Evolutionary conservation across 2,797 vertebrate genomes (phyloP).

Genomic region (Cercopithecus diana): DNA sequence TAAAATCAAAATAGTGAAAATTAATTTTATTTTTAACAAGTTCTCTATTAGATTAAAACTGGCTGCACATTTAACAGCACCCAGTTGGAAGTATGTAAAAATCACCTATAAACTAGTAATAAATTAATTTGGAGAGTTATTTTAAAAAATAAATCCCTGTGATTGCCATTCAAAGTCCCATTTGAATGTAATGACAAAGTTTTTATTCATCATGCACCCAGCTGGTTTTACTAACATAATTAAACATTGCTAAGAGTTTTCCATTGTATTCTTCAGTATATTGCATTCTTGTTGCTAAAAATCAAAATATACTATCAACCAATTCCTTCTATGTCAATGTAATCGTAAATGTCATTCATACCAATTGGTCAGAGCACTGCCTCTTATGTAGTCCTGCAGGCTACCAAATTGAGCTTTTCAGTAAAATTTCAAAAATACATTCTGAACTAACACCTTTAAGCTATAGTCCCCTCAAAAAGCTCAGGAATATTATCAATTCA

Average conservation of each 20-base stretch:
- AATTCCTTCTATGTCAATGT: constrained; percentile 81
- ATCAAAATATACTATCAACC: constrained; percentile 79
- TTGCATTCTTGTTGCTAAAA: constrained; percentile 80
- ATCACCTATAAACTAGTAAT: constrained; percentile 29
- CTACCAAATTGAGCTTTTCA: constrained; percentile 83
- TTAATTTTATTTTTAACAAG: constrained; percentile 70
- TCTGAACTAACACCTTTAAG: constrained; percentile 79
- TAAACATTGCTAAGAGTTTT: constrained; percentile 69
- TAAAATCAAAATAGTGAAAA: constrained; percentile 55
- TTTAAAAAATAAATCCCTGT: constrained; percentile 71
- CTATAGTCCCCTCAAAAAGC: constrained; percentile 73
- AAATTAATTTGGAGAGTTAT: constrained; percentile 46
- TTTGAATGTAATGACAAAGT: constrained; percentile 63
- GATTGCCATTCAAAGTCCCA: constrained; percentile 70
- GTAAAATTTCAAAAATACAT: constrained; percentile 76
- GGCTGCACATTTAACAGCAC: constrained; percentile 73
- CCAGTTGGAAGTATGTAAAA: constrained; percentile 66
- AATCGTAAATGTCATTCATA: constrained; percentile 81
- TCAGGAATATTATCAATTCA: constrained; percentile 80
- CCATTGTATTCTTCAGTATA: constrained; percentile 77
- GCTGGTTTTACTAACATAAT: constrained; percentile 74
- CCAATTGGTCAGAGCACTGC: constrained; percentile 79
- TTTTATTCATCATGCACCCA: constrained; percentile 76
- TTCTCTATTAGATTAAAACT: constrained; percentile 64
- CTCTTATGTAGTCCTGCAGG: constrained; percentile 78